A percentile compares a stretch with the other conserved stretches of the same genome.
phyloP scores from a whole-genome alignment of 2,797 vertebrate species.

The Typhlichthys subterraneus region DNA sequence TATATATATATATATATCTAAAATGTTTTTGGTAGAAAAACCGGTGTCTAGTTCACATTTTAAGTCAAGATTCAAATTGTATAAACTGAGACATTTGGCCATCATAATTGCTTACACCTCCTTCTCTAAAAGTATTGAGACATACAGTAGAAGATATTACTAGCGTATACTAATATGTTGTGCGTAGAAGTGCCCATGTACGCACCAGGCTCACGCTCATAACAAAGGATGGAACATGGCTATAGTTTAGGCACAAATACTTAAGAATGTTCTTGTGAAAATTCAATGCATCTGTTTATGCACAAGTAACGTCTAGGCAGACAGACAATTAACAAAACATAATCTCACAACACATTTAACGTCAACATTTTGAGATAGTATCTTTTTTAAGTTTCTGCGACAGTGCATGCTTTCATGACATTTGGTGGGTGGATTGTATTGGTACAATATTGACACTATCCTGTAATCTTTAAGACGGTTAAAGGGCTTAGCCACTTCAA shows the following conservation, averaged over 20 bases:
- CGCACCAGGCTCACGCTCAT: constrained; percentile 65
- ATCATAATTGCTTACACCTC: constrained; percentile 64
- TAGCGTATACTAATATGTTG: constrained; percentile 76
- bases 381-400: constrained; percentile 82
- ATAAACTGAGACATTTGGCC: constrained; percentile 76
- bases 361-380: constrained; percentile 81
- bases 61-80: constrained; percentile 61
- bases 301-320: constrained; percentile 79
- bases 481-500: constrained; percentile 67
- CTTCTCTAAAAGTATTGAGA: constrained; percentile 71
- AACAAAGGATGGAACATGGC: constrained; percentile 79
- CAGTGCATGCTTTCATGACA: constrained; percentile 86
- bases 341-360: constrained; percentile 87
- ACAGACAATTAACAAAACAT: constrained; percentile 81
- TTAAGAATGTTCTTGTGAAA: constrained; percentile 82
- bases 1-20: no score
- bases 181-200: constrained; percentile 75
- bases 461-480: constrained; percentile 49
- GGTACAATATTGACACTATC: constrained; percentile 72
- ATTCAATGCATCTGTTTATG: constrained; percentile 77
- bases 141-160: constrained; percentile 61
- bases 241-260: constrained; percentile 92
- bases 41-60: constrained; percentile 36
- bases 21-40: no score
- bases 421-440: constrained; percentile 70